Percentiles rank a stretch among this genome's conserved stretches.
These are phyloP conservation scores for Tenebrosternarchus preto DNA, from an alignment of 2,113 vertebrate species.

Conservation along the genomic window DNA sequence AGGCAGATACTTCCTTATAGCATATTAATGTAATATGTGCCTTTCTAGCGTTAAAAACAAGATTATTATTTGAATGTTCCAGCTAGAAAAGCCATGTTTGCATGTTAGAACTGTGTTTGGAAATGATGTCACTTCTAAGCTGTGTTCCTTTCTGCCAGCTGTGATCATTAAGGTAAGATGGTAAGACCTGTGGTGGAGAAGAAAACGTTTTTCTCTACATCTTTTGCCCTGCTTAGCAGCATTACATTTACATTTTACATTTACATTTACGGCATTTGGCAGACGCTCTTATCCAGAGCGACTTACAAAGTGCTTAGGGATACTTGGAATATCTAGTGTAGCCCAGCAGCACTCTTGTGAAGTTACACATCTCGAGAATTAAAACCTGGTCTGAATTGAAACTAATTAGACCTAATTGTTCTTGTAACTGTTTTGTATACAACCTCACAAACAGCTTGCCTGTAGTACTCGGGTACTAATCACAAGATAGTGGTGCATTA, in stretches of 20 bases:
- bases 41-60: conserved; percentile 30
- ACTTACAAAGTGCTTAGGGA: no score
- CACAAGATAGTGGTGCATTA: not conserved
- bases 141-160: conserved; percentile 61
- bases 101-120: conserved; percentile 23
- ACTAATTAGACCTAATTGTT: conserved; percentile 33
- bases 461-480: not conserved
- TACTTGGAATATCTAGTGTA: no score
- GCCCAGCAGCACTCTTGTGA: conserved; percentile 52
- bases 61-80: conserved; percentile 21
- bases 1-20: conserved; percentile 1
- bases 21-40: conserved; percentile 10
- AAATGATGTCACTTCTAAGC: conserved; percentile 65
- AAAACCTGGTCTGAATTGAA: conserved; percentile 47
- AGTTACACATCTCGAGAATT: conserved; percentile 4
- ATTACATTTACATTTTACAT: no score
- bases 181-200: conserved; percentile 15
- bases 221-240: conserved; percentile 62
- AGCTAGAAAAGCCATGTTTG: conserved; percentile 16
- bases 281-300: no score
- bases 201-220: conserved; percentile 47
- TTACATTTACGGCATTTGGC: no score
- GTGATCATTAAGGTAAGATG: conserved; percentile 56
- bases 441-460: not conserved
- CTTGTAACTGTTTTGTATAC: conserved; percentile 24